Percentiles rank a stretch among this genome's conserved stretches.
Evolutionary conservation across 2,888 invertebrate genomes (phyloP).

Genomic region (Pasiphila rectangulata): DNA sequence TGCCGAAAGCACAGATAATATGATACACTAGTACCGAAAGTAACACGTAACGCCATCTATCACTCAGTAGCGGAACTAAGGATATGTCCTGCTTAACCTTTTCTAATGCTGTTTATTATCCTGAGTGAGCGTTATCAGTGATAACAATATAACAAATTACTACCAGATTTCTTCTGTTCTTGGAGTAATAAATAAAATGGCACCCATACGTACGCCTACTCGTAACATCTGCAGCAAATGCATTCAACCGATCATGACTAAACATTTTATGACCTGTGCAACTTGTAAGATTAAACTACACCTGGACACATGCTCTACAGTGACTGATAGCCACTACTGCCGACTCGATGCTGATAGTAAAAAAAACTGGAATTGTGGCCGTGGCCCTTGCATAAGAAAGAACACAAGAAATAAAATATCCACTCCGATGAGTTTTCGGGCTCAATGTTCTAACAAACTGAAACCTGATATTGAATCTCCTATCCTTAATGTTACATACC

Average conservation of each 20-base stretch:
- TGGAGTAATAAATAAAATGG: too few species aligned
- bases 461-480: background rate
- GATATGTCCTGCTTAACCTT: too few species aligned
- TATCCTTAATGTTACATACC: background rate
- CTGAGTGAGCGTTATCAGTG: too few species aligned
- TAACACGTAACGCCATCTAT: too few species aligned
- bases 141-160: conserved; percentile 35
- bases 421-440: background rate
- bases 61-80: too few species aligned
- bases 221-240: background rate
- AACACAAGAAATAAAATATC: background rate
- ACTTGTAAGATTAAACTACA: background rate
- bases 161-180: too few species aligned
- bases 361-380: background rate
- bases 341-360: background rate
- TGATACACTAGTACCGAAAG: too few species aligned
- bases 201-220: background rate
- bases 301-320: background rate
- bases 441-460: background rate
- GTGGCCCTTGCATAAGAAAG: background rate
- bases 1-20: too few species aligned
- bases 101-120: too few species aligned
- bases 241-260: background rate
- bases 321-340: background rate
- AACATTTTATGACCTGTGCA: background rate